These are phyloP conservation scores for Pyrrhosoma nymphula DNA, from an alignment of 2,888 invertebrate species.

Conservation along the genomic window DNA sequence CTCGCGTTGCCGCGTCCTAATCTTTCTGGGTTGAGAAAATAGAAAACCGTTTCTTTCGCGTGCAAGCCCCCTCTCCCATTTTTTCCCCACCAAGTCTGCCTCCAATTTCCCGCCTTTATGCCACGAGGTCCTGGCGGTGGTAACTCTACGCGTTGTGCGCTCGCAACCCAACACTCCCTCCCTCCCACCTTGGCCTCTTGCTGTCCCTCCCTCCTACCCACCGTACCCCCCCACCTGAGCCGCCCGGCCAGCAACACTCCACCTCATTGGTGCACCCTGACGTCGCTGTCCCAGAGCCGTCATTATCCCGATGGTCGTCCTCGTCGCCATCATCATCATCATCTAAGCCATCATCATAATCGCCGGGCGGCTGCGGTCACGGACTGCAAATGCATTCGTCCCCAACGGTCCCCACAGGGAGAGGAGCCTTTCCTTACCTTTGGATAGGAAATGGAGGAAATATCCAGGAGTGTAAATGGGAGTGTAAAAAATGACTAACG, in stretches of 20 bases:
- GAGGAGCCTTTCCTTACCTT: background rate
- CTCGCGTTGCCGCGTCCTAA: background rate
- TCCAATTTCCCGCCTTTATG: background rate
- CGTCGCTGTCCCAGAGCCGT: constrained; percentile 37
- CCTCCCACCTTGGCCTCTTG: background rate
- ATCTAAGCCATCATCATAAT: constrained; percentile 37
- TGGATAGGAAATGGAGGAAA: constrained; percentile 45
- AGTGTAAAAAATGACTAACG: background rate
- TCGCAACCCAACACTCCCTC: too few species aligned
- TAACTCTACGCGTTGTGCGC: background rate
- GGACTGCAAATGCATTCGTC: constrained; percentile 53
- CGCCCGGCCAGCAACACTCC: background rate
- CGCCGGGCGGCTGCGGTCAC: constrained; percentile 43
- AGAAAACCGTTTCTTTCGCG: constrained; percentile 20
- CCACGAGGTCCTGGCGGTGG: background rate
- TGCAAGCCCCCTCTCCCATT: background rate
- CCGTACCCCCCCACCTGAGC: background rate
- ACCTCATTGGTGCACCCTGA: background rate
- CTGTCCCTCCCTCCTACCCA: background rate
- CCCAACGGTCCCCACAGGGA: background rate
- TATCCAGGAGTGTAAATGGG: constrained; percentile 6
- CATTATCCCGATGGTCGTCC: constrained; percentile 23
- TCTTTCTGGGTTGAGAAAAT: background rate
- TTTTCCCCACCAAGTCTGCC: background rate
- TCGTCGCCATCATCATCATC: constrained; percentile 26